Percentiles rank a stretch among this genome's conserved stretches.
Conservation (phyloP, 2,888 invertebrate species). For the Muschampia staudingeri region DNA sequence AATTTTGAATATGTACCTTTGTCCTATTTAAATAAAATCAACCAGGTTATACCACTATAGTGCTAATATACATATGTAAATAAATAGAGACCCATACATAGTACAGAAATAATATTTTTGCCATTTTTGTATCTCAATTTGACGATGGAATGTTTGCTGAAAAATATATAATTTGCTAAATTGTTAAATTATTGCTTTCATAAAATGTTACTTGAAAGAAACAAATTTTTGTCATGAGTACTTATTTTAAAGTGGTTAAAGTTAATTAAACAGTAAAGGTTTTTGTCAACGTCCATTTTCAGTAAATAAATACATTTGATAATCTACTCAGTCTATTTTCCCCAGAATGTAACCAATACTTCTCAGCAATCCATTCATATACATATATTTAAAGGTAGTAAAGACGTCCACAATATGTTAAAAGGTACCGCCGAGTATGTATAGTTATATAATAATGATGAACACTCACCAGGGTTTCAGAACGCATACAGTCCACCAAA, state of each 20-base stretch:
- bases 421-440: conserved; percentile 9
- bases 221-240: no score
- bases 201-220: no score
- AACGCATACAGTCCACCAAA: conserved; percentile 91
- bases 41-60: conserved; percentile 26
- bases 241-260: no score
- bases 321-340: neutral
- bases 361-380: conserved; percentile 28
- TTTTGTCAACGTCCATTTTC: no score
- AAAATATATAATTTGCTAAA: conserved; percentile 6
- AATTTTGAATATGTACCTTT: neutral
- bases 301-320: neutral
- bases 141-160: conserved; percentile 29
- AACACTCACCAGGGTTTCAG: conserved; percentile 89
- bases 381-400: neutral
- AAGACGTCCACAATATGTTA: conserved; percentile 66
- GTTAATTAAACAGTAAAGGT: no score
- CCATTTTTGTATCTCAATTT: neutral
- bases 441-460: conserved; percentile 80
- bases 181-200: no score
- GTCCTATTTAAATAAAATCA: neutral
- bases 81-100: conserved; percentile 32
- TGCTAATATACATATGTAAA: conserved; percentile 32
- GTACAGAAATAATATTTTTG: neutral
- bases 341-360: neutral